Evolutionary conservation across 2,888 invertebrate species (phyloP), one percentile per base, ranked within the genome.

Genomic region (Zelleria hepariella): DNA sequence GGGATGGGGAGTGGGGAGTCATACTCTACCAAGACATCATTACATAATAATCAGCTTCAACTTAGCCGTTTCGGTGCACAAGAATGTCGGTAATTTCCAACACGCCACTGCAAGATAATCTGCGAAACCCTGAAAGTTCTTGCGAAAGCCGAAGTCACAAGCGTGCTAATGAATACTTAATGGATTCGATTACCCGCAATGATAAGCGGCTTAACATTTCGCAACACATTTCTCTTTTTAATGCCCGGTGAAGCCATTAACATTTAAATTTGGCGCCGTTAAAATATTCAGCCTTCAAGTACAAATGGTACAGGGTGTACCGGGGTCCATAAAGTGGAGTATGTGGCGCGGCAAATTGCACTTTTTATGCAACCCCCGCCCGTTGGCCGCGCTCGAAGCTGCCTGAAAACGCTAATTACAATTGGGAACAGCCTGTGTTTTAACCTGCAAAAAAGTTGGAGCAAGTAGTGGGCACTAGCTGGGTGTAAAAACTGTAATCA

Each of bases 301-400:
- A 51, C 51, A 42, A 42, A 51, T 21, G 51, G 51, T 7, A 51
- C 21, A 51, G 51, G 51, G 23, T 51, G 21, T 51, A 24, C 15
- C n/a, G 47, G 15, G 25, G 53, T 53, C 21, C 52, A 58, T 52
- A 53, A 58, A 27, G 21, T 21, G 27, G 27, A 57, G 24, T 57
- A 4, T 49, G 49, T 27, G 58, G 58, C 23, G 58, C 24, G 58
- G 49, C 48, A 57, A 58, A 58, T 58, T 58, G 49, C 49, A 48
- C 48, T 58, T 58, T 58, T 58, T 58, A 10, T 24, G 48, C 58
- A 15, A 49, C 27, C 25, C 7, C 57, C 42, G 57, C 20, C 51
- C 23, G 20, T 32, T 42, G 21, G 57, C 42, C 18, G n/a, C 51
- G 24, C 20, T 54, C 24, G 24, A 26, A 23, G 25, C 18, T 18